Evolutionary conservation across 2,888 invertebrate genomes (phyloP), one percentile per base, ranked within the genome.

Genomic region (Elysia crispata): DNA sequence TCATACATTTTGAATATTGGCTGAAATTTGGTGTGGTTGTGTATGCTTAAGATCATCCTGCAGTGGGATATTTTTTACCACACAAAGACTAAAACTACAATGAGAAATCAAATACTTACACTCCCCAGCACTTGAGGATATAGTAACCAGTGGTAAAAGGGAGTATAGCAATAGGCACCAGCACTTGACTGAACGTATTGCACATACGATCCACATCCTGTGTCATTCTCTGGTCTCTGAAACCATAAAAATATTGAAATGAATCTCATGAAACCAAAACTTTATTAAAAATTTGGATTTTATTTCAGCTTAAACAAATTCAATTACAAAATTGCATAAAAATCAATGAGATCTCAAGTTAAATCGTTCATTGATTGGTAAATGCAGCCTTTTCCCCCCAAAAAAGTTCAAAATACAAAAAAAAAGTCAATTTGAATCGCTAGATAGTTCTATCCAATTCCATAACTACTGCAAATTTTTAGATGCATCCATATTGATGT

Each of bases 101-200:
- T 8, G 25, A 60, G 15, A n/a, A n/a, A 60, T 15, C 3, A 54
- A 15, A 18, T 0, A 84, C 90, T 86, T 85, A 93, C 93, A 92
- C 92, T 50, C 85, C 84, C 79, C 92, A 93, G 1, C 93, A 92
- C 79, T 92, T 88, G 87, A 94, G 94, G 1, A 93, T 91, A 87
- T 94, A 94, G 86, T 94, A 94, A 0, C 89, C 91, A 70, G 94
- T 93, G 54, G 93, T 92, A 86, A 94, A 94, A 18, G 94, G 94
- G 18, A 91, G 89, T 60, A 93, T 89, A 49, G 93, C 83, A 3
- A 93, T 81, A 5, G 92, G 91, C 0, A 92, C 91, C 33, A 93
- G 85, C 28, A 94, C 91, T 81, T 91, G 90, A 77, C 92, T 92
- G 80, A 93, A 91, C 1, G 91, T 88, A 18, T 89, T 86, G 81